Evolutionary conservation across 2,888 invertebrate species (phyloP).

Genomic region (Sminthurinus aureus): DNA sequence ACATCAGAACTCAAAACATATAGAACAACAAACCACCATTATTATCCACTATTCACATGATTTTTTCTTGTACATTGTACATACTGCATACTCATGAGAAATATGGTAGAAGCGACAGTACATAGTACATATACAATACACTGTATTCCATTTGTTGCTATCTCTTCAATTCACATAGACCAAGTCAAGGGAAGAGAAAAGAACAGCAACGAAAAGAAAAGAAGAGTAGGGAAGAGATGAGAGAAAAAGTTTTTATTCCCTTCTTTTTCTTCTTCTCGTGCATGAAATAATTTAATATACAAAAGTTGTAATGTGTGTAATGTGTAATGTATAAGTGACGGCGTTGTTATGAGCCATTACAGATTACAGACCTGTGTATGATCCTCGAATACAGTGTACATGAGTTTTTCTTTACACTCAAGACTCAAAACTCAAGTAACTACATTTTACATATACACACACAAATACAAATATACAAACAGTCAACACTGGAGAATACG

Average conservation of each 20-base stretch:
- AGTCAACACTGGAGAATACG: background rate
- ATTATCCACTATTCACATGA: background rate
- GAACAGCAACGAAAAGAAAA: too few species aligned
- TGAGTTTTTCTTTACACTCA: too few species aligned
- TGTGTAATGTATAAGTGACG: background rate
- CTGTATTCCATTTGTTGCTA: background rate
- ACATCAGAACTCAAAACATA: background rate
- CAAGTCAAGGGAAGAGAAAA: too few species aligned
- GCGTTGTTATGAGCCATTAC: background rate
- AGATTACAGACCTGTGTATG: too few species aligned
- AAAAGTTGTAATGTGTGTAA: background rate
- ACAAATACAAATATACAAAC: background rate
- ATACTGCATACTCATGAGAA: too few species aligned
- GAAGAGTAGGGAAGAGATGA: background rate
- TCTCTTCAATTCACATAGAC: too few species aligned
- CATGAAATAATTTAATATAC: background rate
- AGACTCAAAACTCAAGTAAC: too few species aligned
- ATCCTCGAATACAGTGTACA: too few species aligned
- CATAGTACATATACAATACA: background rate
- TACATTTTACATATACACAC: too few species aligned
- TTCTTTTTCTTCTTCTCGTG: background rate
- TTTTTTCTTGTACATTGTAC: background rate
- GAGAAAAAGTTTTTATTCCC: background rate
- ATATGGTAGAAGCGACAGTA: too few species aligned
- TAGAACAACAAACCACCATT: background rate